Percentiles rank a stretch among this genome's conserved stretches.
phyloP scores from a whole-genome alignment of 2,797 vertebrate genomes.

The Acanthurus tractus region DNA sequence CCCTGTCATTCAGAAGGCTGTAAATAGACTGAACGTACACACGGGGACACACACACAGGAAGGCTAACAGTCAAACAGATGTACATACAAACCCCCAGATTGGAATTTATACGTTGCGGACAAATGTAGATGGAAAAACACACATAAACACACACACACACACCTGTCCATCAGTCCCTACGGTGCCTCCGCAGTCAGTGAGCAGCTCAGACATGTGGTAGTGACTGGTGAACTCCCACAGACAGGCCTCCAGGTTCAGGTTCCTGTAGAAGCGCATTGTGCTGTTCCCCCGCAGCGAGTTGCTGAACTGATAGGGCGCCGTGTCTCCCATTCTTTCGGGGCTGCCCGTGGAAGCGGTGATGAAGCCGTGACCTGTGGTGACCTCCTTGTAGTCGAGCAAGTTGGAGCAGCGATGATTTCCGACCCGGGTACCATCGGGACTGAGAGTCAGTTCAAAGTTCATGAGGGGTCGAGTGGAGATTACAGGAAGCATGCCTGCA shows the following conservation, averaged over 20 bases:
- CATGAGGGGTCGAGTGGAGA: constrained; percentile 92
- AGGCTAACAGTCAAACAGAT: constrained; percentile 49
- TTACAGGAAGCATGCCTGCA: constrained; percentile 92
- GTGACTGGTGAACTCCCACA: constrained; percentile 95
- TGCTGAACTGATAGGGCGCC: constrained; percentile 90
- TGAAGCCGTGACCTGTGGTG: constrained; percentile 91
- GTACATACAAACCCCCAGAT: constrained; percentile 52
- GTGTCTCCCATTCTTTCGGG: constrained; percentile 87
- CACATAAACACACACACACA: constrained; percentile 40
- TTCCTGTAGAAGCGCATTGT: constrained; percentile 93
- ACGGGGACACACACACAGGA: constrained; percentile 27
- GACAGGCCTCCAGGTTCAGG: constrained; percentile 93
- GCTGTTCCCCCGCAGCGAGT: constrained; percentile 84
- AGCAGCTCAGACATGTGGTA: constrained; percentile 97
- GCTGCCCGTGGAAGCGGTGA: constrained; percentile 86
- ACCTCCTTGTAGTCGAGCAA: constrained; percentile 91
- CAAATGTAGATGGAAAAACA: constrained; percentile 26
- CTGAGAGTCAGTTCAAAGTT: constrained; percentile 95
- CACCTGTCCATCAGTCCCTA: constrained; percentile 96
- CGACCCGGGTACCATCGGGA: constrained; percentile 91
- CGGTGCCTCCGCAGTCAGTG: constrained; percentile 92
- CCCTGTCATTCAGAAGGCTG: constrained; percentile 32
- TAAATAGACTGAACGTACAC: constrained; percentile 66
- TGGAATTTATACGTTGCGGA: constrained; percentile 47
- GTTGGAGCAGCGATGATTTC: constrained; percentile 95